phyloP scores from a whole-genome alignment of 2,113 vertebrate genomes.

The Recurvirostra avosetta region DNA sequence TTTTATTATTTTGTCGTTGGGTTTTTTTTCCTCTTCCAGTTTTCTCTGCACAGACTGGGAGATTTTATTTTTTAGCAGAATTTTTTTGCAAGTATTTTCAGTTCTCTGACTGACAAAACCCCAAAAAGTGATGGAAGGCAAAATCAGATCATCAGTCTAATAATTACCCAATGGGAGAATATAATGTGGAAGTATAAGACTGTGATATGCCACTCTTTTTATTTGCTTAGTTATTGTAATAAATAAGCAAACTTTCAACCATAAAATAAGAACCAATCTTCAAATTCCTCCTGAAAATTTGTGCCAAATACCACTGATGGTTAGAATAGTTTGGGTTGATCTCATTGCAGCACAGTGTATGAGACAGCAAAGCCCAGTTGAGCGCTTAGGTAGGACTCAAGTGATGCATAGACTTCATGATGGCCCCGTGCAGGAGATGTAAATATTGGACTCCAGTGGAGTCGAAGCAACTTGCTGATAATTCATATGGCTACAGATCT shows the following conservation, averaged over 20 bases:
- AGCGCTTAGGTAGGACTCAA: background rate
- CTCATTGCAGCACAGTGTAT: background rate
- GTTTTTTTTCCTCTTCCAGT: background rate
- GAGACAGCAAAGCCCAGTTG: background rate
- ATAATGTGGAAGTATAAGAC: background rate
- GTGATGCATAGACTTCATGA: background rate
- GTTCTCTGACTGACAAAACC: background rate
- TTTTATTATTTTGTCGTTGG: background rate
- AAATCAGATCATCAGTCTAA: background rate
- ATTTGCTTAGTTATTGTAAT: background rate
- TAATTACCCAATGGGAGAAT: background rate
- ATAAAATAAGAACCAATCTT: background rate
- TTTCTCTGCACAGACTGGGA: background rate
- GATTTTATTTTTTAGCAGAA: background rate
- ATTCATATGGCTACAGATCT: constrained; percentile 50
- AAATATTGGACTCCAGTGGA: constrained; percentile 16
- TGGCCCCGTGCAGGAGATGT: background rate
- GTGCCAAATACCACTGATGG: background rate
- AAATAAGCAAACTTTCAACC: background rate
- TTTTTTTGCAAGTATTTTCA: background rate
- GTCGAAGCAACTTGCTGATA: constrained; percentile 42
- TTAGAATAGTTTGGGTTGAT: background rate
- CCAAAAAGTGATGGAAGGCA: background rate
- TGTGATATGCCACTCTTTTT: background rate
- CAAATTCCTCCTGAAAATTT: background rate